Conservation (phyloP, 2,113 vertebrate species). For the Bubo blakistoni region DNA sequence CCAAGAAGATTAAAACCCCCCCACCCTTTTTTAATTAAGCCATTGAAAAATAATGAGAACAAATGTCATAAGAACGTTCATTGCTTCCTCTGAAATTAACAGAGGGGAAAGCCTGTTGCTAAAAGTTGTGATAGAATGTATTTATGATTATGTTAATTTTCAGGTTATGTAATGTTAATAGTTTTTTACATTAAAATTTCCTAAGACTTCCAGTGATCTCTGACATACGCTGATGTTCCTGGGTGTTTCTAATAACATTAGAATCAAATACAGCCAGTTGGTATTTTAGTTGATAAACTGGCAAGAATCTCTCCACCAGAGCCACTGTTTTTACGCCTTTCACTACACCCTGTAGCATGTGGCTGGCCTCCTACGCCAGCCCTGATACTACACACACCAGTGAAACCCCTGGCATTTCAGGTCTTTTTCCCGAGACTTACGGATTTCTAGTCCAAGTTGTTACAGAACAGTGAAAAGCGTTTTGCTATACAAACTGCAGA, state of each 20-base stretch:
- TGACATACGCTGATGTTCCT: not conserved
- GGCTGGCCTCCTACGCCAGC: fast-evolving
- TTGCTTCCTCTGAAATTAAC: not conserved
- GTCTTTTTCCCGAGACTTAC: not conserved
- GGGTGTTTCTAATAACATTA: not conserved
- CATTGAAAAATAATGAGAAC: not conserved
- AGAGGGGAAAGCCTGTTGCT: not conserved
- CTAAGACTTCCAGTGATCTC: not conserved
- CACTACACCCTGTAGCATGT: not conserved
- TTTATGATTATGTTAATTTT: not conserved
- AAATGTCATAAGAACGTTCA: not conserved
- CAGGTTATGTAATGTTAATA: not conserved
- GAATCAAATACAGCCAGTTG: not conserved
- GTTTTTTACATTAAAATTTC: not conserved
- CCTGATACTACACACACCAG: too few relatives aligned
- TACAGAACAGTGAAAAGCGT: not conserved
- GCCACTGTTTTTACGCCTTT: not conserved
- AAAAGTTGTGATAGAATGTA: not conserved
- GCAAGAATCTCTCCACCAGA: not conserved
- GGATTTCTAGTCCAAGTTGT: not conserved
- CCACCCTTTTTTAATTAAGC: too few relatives aligned
- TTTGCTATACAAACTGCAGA: not conserved
- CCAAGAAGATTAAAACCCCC: not conserved
- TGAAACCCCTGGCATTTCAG: not conserved
- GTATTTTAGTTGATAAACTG: not conserved